Evolutionary conservation across 2,888 invertebrate genomes (phyloP).

Genomic region (Carabus problematicus): DNA sequence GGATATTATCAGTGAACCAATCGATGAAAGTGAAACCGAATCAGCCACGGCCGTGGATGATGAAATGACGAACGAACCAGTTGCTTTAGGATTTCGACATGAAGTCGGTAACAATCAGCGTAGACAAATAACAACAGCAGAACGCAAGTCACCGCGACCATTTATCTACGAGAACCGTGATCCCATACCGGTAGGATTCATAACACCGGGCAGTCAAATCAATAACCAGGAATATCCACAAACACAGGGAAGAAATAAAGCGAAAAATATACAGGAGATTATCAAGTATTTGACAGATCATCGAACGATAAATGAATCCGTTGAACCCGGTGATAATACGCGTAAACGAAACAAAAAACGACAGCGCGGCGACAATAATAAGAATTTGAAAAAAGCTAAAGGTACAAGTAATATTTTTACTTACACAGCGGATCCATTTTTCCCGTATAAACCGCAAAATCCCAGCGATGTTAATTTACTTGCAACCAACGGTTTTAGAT

Average conservation of each 20-base stretch:
- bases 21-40: conserved; percentile 1
- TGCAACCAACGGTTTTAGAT: conserved; percentile 64
- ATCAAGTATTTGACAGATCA: conserved; percentile 48
- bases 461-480: conserved; percentile 78
- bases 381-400: conserved; percentile 8
- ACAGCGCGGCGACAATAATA: no score
- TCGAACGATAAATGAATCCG: background rate
- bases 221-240: conserved; percentile 31
- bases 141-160: conserved; percentile 47
- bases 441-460: conserved; percentile 73
- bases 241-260: background rate
- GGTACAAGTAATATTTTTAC: conserved; percentile 11
- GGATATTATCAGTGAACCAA: background rate
- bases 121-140: background rate
- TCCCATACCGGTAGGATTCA: conserved; percentile 51
- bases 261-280: conserved; percentile 54
- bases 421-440: conserved; percentile 66
- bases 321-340: conserved; percentile 21
- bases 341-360: conserved; percentile 19
- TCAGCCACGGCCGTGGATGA: background rate
- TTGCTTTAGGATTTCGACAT: conserved; percentile 18
- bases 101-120: conserved; percentile 4
- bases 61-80: conserved; percentile 9
- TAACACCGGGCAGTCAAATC: conserved; percentile 45
- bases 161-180: conserved; percentile 50